Evolutionary conservation across 2,113 vertebrate genomes (phyloP).

Genomic region (Piprites chloris): DNA sequence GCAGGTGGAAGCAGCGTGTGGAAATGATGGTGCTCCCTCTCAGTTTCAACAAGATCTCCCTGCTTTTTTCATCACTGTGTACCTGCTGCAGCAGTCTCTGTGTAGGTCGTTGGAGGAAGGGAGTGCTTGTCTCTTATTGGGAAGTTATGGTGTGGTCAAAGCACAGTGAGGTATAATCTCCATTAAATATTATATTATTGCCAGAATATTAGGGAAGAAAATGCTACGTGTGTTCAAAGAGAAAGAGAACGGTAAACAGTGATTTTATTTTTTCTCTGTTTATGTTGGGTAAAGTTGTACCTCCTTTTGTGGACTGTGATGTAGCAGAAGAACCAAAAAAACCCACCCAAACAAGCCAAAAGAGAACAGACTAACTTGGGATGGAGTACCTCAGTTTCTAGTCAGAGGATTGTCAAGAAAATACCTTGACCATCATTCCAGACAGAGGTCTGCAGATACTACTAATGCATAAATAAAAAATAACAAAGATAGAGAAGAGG

Average conservation of each 20-base stretch:
- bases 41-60: not conserved
- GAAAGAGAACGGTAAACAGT: not conserved
- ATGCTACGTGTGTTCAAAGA: not conserved
- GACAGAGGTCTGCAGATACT: not conserved
- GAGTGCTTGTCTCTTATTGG: not conserved
- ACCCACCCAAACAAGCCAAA: not conserved
- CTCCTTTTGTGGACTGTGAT: not conserved
- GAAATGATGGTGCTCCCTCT: not conserved
- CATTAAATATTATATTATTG: not conserved
- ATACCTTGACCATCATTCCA: not conserved
- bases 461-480: not conserved
- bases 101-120: not conserved
- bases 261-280: not conserved
- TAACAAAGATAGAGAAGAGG: not conserved
- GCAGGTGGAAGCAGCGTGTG: constrained; percentile 10
- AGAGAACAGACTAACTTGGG: not conserved
- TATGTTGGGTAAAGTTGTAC: not conserved
- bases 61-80: not conserved
- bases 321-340: not conserved
- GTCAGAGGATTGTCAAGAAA: not conserved
- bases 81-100: not conserved
- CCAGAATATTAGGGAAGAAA: not conserved
- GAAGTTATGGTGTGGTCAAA: not conserved
- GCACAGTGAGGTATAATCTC: not conserved
- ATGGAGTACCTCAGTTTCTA: not conserved